A percentile compares a stretch with the other conserved stretches of the same genome.
These are phyloP conservation scores for Mellilla xanthometata DNA, from an alignment of 2,888 invertebrate genomes.

Conservation along the genomic window DNA sequence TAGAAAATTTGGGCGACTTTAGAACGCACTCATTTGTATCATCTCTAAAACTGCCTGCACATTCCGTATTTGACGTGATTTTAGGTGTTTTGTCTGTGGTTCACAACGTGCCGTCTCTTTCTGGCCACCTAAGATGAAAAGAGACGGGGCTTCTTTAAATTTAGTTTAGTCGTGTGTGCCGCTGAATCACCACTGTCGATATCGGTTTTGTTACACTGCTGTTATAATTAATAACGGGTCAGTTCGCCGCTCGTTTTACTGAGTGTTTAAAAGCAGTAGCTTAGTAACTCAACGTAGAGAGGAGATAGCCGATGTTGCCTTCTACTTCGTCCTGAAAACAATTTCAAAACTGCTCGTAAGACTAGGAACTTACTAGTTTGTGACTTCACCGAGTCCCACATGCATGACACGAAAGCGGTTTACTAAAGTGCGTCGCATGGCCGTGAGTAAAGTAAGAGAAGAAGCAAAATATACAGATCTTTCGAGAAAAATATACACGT, in stretches of 20 bases:
- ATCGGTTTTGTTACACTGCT: constrained; percentile 33
- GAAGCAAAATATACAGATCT: constrained; percentile 81
- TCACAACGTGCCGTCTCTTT: too few relatives aligned
- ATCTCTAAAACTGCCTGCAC: too few relatives aligned
- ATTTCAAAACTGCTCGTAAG: constrained; percentile 70
- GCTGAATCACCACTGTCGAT: too few relatives aligned
- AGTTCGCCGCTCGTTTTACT: constrained; percentile 56
- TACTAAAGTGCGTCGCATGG: constrained; percentile 75
- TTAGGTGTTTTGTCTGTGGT: too few relatives aligned
- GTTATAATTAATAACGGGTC: constrained; percentile 23
- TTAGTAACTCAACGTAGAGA: constrained; percentile 85
- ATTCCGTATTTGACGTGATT: too few relatives aligned
- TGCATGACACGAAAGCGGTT: constrained; percentile 64
- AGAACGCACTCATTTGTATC: too few relatives aligned
- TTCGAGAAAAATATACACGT: constrained; percentile 58
- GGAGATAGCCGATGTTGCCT: constrained; percentile 85
- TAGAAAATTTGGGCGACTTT: too few relatives aligned
- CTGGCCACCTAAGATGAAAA: too few relatives aligned
- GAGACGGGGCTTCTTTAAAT: too few relatives aligned
- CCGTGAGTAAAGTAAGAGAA: constrained; percentile 45
- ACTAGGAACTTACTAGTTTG: constrained; percentile 39
- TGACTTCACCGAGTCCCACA: constrained; percentile 53
- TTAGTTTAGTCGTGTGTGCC: too few relatives aligned
- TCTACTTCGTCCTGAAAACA: constrained; percentile 87
- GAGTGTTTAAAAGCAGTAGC: constrained; percentile 53